Base-by-base conservation (phyloP, 2,113 vertebrate genomes). In the Ellobius talpinus region DNA sequence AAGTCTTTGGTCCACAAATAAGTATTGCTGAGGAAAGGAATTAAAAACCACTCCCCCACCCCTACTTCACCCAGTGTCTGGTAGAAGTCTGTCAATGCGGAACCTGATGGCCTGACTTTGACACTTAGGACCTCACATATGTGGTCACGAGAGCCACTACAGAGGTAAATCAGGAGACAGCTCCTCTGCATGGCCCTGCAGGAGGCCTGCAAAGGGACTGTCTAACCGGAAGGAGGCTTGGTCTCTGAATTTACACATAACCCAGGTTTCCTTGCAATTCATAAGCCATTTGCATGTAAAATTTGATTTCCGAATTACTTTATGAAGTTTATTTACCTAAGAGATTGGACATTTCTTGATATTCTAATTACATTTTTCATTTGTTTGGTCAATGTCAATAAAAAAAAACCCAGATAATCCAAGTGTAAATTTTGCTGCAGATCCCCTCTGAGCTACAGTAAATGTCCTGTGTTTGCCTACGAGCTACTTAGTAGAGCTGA, bases 361-460 rank as follows among this genome's bases (percentile, higher is more conserved):
- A 94, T 94, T 96, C 84, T 70, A 92, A 92, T 96, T 77, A 82
- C 70, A 52, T 52, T 92, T 61, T 74, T 92, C 55, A 74, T 84
- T 95, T 61, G 45, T 39, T 82, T 84, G 58, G 14, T 14, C 24
- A 84, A 29, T 4, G 26, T 42, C 58, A 84, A 63, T 63, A 26
- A 24, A 84, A 92, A 68, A 11, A 89, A 94, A 47, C 8, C 29
- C 55, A 82, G 47, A 76, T 92, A 97, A 96, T 63, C 47, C 68
- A 68, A 95, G 65, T 68, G 91, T 92, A 93, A 96, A 91, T 55
- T 87, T 84, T 7, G 36, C 63, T 68, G 68, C 33, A 92, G 66
- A 77, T 90, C 93, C 55, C 55, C 21, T 92, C 72, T 77, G 91
- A 88, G 79, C 90, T 82, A 66, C 24, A 94, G 78, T 31, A 68